phyloP scores from a whole-genome alignment of 1,140 invertebrate genomes.

The Cydia pomonella region DNA sequence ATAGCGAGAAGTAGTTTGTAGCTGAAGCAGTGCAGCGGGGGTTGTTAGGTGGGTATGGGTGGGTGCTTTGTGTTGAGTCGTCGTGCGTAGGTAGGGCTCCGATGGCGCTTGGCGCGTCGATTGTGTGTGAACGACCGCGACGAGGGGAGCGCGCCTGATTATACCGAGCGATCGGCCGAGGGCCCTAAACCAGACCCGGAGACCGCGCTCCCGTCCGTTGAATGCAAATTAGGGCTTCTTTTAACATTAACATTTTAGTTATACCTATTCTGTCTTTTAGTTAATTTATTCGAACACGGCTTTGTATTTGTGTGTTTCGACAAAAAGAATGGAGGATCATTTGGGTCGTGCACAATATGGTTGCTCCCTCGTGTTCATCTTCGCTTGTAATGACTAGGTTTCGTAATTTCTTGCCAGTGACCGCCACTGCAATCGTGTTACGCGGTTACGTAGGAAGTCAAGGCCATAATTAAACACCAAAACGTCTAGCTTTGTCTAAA shows the following conservation, averaged over 20 bases:
- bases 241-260: constrained; percentile 58
- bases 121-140: constrained; percentile 76
- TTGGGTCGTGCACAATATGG: constrained; percentile 36
- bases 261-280: constrained; percentile 42
- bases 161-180: constrained; percentile 70
- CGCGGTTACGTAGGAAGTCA: neutral
- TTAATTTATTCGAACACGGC: constrained; percentile 46
- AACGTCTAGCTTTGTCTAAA: neutral
- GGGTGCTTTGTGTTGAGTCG: constrained; percentile 68
- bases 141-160: constrained; percentile 72
- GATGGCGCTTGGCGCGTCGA: constrained; percentile 63
- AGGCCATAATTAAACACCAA: neutral
- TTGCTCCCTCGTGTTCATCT: constrained; percentile 39
- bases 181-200: constrained; percentile 62
- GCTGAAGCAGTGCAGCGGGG: constrained; percentile 45
- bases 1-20: constrained; percentile 41
- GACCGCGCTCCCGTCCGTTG: constrained; percentile 51
- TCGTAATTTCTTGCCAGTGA: constrained; percentile 36
- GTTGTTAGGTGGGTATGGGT: constrained; percentile 65
- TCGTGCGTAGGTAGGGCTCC: constrained; percentile 69
- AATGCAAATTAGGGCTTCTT: constrained; percentile 63
- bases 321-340: constrained; percentile 32
- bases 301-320: constrained; percentile 36
- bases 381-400: constrained; percentile 39
- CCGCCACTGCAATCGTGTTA: neutral